Percentiles rank a stretch among this genome's conserved stretches.
Evolutionary conservation across 2,888 invertebrate species (phyloP).

Genomic region (Hedychridium roseum): DNA sequence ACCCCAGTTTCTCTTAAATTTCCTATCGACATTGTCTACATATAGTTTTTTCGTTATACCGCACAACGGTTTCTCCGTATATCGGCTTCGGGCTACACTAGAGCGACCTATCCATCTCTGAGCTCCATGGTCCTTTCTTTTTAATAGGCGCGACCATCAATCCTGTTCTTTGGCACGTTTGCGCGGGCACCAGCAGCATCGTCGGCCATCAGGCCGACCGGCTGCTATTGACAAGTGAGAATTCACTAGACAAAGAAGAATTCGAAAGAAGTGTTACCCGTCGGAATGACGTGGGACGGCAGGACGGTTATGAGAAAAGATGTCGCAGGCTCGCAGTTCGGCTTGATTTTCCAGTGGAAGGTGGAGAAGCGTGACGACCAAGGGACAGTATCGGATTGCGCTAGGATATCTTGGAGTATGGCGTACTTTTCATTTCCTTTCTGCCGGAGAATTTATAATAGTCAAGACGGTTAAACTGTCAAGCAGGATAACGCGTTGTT

Average conservation of each 20-base stretch:
- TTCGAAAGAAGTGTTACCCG: not conserved
- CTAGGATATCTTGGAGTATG: slow-evolving; percentile 4
- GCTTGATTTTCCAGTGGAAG: too few species aligned
- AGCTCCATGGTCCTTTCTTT: slow-evolving; percentile 5
- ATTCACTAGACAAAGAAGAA: slow-evolving; percentile 23
- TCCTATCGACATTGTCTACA: too few species aligned
- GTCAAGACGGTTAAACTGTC: too few species aligned
- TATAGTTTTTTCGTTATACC: not conserved
- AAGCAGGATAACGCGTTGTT: too few species aligned
- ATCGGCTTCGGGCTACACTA: too few species aligned
- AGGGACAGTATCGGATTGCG: slow-evolving; percentile 9
- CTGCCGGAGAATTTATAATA: too few species aligned
- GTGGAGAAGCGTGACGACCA: not conserved
- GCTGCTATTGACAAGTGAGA: slow-evolving; percentile 28
- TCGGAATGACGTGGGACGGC: slow-evolving; percentile 6
- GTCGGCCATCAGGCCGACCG: slow-evolving; percentile 13
- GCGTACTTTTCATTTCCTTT: slow-evolving; percentile 15
- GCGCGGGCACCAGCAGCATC: too few species aligned
- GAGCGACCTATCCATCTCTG: too few species aligned
- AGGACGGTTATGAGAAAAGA: too few species aligned
- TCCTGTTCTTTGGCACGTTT: slow-evolving; percentile 21
- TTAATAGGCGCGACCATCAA: slow-evolving; percentile 21
- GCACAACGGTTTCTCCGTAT: not conserved
- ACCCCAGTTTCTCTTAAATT: too few species aligned
- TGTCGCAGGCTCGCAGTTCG: too few species aligned